phyloP scores from a whole-genome alignment of 2,888 invertebrate species.

The Drosophila macrospina region DNA sequence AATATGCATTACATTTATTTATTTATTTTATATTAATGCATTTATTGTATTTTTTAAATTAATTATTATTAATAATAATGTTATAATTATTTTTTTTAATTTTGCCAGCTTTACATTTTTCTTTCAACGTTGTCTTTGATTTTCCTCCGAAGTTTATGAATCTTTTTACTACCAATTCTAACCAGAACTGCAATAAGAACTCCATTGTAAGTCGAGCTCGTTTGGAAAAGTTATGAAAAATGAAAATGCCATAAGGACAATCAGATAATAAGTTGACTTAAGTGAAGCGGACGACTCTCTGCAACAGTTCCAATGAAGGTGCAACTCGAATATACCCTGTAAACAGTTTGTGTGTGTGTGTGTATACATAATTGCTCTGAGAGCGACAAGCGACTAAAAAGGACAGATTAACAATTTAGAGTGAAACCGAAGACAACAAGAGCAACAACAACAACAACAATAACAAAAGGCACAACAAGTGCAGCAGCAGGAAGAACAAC shows the following conservation, averaged over 20 bases:
- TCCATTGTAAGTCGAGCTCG: not conserved
- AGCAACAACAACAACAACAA: constrained; percentile 22
- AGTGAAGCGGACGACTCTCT: no score
- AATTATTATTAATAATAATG: no score
- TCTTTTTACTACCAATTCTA: not conserved
- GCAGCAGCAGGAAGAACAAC: constrained; percentile 30
- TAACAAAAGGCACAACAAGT: constrained; percentile 2
- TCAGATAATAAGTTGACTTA: no score
- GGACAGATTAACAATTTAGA: constrained; percentile 78
- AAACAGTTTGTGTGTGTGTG: constrained; percentile 1
- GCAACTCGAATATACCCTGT: not conserved
- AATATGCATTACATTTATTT: no score
- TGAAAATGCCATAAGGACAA: no score
- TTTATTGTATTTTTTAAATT: no score
- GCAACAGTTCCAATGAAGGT: not conserved
- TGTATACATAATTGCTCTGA: constrained; percentile 54
- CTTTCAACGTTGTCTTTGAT: no score
- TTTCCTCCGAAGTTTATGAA: no score
- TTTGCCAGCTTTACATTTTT: no score
- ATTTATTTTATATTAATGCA: no score
- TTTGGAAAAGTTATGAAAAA: no score
- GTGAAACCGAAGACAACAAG: constrained; percentile 62
- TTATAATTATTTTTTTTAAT: no score
- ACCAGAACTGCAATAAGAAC: not conserved
- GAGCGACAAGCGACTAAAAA: constrained; percentile 48